Evolutionary conservation across 2,113 vertebrate genomes (phyloP).

Genomic region (Cyphomyrus discorhynchus): DNA sequence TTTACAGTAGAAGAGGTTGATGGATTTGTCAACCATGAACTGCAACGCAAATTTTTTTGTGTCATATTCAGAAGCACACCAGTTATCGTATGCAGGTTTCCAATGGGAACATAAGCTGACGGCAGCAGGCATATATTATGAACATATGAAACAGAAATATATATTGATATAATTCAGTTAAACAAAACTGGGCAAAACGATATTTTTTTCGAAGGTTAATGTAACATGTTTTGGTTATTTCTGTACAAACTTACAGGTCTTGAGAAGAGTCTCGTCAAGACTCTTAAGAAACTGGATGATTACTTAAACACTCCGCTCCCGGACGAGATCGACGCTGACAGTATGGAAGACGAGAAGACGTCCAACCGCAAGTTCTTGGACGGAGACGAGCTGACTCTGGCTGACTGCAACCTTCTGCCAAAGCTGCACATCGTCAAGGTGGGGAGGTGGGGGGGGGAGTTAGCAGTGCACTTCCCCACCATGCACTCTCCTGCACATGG

Average conservation of each 20-base stretch:
- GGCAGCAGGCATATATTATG: neutral
- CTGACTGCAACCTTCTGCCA: constrained; percentile 95
- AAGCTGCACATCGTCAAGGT: constrained; percentile 98
- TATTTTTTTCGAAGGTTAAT: neutral
- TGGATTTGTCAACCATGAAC: neutral
- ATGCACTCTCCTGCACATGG: neutral
- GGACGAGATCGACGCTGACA: constrained; percentile 81
- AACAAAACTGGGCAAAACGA: neutral
- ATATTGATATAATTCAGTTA: neutral
- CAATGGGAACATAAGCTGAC: neutral
- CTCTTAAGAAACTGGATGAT: constrained; percentile 83
- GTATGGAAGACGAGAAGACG: constrained; percentile 69
- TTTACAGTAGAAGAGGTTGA: neutral
- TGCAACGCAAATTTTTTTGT: neutral
- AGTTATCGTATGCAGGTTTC: neutral
- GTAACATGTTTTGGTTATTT: neutral
- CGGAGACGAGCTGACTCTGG: constrained; percentile 84
- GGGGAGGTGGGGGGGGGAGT: constrained; percentile 20
- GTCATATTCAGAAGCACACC: neutral
- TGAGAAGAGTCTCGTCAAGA: constrained; percentile 75
- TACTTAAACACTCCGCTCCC: constrained; percentile 80
- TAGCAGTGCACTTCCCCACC: neutral
- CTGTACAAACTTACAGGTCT: constrained; percentile 57
- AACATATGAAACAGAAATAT: neutral
- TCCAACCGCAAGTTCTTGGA: constrained; percentile 86